Base-by-base conservation (phyloP, 2,888 invertebrate species). In the Salticus scenicus region DNA sequence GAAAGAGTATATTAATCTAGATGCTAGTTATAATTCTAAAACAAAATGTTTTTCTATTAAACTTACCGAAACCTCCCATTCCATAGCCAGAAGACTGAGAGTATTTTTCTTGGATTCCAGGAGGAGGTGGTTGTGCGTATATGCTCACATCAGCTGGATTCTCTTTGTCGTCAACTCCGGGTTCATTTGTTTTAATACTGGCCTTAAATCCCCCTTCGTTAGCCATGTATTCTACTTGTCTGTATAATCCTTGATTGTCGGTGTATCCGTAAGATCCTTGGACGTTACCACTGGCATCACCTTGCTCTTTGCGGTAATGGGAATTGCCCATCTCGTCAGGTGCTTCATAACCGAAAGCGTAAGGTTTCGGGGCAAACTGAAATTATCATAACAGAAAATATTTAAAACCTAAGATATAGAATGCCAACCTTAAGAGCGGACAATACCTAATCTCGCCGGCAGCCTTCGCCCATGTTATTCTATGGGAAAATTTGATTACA, bases 211-310 rank as follows among this genome's bases (percentile, higher is more conserved):
- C 80, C 14, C 24, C 57, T 8, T n/a, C 28, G 17, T 51, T 73
- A 24, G 80, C 73, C 1, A 30, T 28, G 37, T 81, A 81, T 0
- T 81, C 51, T 0, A 81, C 80, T 7, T 20, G 28, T 17, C 80
- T 66, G 69, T 69, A 81, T 14, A 81, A 41, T 28, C 80, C 80
- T 20, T 81, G 67, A 30, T n/a, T 12, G 17, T 81, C 80, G 0
- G 67, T 74, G 51, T 81, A 81, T 4, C 80, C 80, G 33, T 81
- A 81, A n/a, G 57, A 41, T 2, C 80, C 80, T 20, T 42, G 47
- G 2, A 81, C 74, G 28, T 57, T 81, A 0, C 80, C 80, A 8
- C 57, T 67, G 2, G 14, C 51, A 27, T 81, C 80, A 8, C 80
- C 74, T 57, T 81, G 47, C 8, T 81, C 80, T 0, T 4, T 27